phyloP scores from a whole-genome alignment of 1,140 invertebrate species.

The Apis cerana region DNA sequence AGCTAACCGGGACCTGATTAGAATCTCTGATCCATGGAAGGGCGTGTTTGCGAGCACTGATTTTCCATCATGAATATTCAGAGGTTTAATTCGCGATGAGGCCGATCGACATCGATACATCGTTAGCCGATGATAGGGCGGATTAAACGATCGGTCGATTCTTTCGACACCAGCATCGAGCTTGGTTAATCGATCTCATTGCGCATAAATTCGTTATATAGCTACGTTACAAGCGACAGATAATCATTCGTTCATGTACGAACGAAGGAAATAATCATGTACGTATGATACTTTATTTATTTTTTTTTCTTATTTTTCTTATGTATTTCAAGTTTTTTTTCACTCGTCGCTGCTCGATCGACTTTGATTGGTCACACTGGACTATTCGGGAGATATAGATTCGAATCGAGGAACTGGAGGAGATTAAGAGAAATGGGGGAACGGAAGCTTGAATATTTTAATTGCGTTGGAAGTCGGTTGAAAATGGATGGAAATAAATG shows the following conservation, averaged over 20 bases:
- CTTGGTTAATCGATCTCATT: slow-evolving; percentile 41
- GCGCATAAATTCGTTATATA: slow-evolving; percentile 30
- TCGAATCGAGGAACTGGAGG: no score
- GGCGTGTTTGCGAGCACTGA: slow-evolving; percentile 1
- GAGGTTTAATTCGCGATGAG: slow-evolving; percentile 46
- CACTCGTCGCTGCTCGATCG: not conserved
- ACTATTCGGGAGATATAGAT: not conserved
- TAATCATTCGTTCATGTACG: slow-evolving; percentile 2
- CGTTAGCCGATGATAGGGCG: slow-evolving; percentile 25
- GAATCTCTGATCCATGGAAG: slow-evolving; percentile 6
- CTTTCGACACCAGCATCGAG: slow-evolving; percentile 19
- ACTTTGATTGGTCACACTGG: no score
- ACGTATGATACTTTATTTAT: no score
- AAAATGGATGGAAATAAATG: not conserved
- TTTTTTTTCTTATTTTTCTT: not conserved
- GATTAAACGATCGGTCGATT: slow-evolving; percentile 47
- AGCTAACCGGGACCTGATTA: slow-evolving; percentile 14
- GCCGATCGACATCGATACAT: slow-evolving; percentile 47
- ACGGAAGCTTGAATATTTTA: not conserved
- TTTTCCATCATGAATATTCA: slow-evolving; percentile 50
- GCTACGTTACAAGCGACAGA: not conserved
- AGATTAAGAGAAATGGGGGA: not conserved
- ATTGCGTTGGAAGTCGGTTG: not conserved
- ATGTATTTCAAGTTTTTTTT: not conserved
- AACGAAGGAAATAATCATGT: not conserved